Conservation (phyloP, 2,113 vertebrate species). For the Prochilodus magdalenae region DNA sequence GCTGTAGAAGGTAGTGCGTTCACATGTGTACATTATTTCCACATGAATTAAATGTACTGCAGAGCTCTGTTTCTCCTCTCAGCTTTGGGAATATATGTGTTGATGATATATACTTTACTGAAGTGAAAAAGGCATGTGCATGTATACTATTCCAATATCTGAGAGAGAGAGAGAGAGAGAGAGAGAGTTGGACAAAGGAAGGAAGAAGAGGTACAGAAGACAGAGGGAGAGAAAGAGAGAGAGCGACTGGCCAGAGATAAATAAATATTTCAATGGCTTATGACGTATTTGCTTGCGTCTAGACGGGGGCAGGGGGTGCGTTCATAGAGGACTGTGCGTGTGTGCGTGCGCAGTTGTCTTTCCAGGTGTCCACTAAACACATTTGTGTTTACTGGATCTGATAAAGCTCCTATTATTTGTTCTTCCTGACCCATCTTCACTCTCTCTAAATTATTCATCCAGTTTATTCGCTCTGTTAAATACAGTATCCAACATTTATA, state of each 20-base stretch:
- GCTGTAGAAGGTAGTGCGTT: not conserved
- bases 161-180: not conserved
- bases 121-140: no score
- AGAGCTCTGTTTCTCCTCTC: no score
- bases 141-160: no score
- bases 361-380: not conserved
- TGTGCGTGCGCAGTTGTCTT: not conserved
- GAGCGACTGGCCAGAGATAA: constrained; percentile 8
- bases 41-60: no score
- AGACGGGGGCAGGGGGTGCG: not conserved
- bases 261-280: constrained; percentile 51
- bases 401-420: not conserved
- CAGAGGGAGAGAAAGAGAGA: not conserved
- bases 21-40: not conserved
- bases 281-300: constrained; percentile 40
- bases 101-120: no score
- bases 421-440: not conserved
- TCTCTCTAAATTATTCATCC: not conserved
- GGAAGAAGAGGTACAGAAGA: not conserved
- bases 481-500: not conserved
- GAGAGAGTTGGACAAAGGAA: not conserved
- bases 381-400: constrained; percentile 9
- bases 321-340: constrained; percentile 24
- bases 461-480: not conserved
- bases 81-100: no score